phyloP scores from a whole-genome alignment of 2,888 invertebrate genomes.

The Lithophane socia region DNA sequence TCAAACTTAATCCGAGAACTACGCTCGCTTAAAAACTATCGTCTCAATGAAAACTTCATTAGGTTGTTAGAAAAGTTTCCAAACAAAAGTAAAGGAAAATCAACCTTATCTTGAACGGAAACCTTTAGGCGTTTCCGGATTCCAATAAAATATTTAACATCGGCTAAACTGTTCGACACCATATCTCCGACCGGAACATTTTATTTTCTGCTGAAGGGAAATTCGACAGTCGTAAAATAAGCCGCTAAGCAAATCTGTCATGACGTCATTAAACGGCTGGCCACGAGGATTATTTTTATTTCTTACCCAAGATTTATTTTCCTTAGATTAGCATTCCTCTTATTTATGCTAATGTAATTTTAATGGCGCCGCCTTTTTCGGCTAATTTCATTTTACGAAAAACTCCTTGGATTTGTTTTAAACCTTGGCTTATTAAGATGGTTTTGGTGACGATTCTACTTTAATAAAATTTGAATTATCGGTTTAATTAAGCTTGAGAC shows the following conservation, averaged over 20 bases:
- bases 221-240: conserved; percentile 68
- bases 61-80: conserved; percentile 43
- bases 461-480: conserved; percentile 84
- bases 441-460: conserved; percentile 82
- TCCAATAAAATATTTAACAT: conserved; percentile 59
- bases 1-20: conserved; percentile 10
- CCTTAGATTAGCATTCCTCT: conserved; percentile 90
- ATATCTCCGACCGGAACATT: conserved; percentile 52
- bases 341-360: conserved; percentile 91
- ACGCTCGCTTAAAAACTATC: conserved; percentile 40
- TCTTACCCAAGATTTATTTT: conserved; percentile 87
- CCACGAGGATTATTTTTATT: conserved; percentile 88
- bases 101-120: conserved; percentile 49
- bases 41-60: conserved; percentile 42
- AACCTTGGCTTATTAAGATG: conserved; percentile 86
- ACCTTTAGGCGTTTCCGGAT: conserved; percentile 32
- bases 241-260: conserved; percentile 78
- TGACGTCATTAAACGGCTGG: conserved; percentile 80
- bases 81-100: conserved; percentile 36
- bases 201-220: conserved; percentile 63
- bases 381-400: conserved; percentile 89
- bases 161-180: conserved; percentile 51
- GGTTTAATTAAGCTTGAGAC: conserved; percentile 73
- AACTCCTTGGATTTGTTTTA: conserved; percentile 86
- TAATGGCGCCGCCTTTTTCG: conserved; percentile 89